Percentiles rank a stretch among this genome's conserved stretches.
These are phyloP conservation scores for Calameuta pallipes DNA, from an alignment of 2,888 invertebrate genomes.

Conservation along the genomic window DNA sequence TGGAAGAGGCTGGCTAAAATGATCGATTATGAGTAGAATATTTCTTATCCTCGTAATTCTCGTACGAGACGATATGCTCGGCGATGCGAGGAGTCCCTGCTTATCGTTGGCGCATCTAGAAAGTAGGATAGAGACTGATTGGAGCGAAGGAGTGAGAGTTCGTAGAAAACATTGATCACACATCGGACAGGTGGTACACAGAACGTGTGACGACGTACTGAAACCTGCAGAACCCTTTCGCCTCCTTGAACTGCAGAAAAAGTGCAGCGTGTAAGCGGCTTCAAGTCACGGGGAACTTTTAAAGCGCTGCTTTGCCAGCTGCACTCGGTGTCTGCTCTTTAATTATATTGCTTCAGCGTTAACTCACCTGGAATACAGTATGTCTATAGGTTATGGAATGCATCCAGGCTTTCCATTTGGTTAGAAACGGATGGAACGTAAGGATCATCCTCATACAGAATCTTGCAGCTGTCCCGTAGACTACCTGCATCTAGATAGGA, in stretches of 20 bases:
- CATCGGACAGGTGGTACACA: not conserved
- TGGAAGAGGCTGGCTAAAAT: not conserved
- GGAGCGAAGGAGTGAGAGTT: not conserved
- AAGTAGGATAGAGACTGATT: not conserved
- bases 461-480: not conserved
- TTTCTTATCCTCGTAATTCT: not conserved
- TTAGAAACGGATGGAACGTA: conserved; percentile 16
- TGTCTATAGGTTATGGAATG: not conserved
- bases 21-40: not conserved
- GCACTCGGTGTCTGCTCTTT: not conserved
- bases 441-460: not conserved
- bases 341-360: not conserved
- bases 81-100: not conserved
- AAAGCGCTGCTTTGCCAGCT: not conserved
- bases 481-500: not conserved
- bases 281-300: not conserved
- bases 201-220: not conserved
- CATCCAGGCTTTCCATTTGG: not conserved
- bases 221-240: not conserved
- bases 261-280: not conserved
- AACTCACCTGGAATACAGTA: not conserved
- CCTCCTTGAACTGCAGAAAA: not conserved
- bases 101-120: not conserved
- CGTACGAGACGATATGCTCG: not conserved
- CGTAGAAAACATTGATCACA: not conserved